Evolutionary conservation across 2,888 invertebrate species (phyloP).

Genomic region (Pyrgus malvae): DNA sequence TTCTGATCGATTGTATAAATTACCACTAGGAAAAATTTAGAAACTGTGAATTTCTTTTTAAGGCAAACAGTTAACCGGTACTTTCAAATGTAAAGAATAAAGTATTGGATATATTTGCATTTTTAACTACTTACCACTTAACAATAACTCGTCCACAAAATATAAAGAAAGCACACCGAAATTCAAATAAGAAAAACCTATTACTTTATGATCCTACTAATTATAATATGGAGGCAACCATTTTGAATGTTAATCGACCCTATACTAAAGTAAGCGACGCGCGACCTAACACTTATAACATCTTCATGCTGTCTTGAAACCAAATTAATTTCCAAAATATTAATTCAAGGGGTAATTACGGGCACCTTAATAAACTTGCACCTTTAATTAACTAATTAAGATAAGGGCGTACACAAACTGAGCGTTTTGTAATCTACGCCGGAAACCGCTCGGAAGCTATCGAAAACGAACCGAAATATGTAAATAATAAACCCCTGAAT

Average conservation of each 20-base stretch:
- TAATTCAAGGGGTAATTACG: constrained; percentile 36
- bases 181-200: neutral
- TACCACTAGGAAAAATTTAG: no score
- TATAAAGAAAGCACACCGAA: no score
- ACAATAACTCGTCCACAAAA: no score
- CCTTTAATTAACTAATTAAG: constrained; percentile 76
- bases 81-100: no score
- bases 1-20: no score
- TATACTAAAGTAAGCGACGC: neutral
- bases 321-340: constrained; percentile 29
- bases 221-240: neutral
- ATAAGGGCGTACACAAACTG: constrained; percentile 66
- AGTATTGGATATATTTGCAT: no score
- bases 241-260: neutral
- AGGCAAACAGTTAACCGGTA: no score
- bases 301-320: constrained; percentile 18
- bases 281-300: constrained; percentile 13
- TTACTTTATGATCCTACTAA: neutral
- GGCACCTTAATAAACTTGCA: constrained; percentile 35
- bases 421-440: constrained; percentile 67
- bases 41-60: no score
- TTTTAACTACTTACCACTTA: no score
- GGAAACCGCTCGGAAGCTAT: constrained; percentile 71
- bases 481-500: constrained; percentile 60
- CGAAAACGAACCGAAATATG: constrained; percentile 57